Base-by-base conservation (phyloP, 2,888 invertebrate genomes). In the Pteria penguin region DNA sequence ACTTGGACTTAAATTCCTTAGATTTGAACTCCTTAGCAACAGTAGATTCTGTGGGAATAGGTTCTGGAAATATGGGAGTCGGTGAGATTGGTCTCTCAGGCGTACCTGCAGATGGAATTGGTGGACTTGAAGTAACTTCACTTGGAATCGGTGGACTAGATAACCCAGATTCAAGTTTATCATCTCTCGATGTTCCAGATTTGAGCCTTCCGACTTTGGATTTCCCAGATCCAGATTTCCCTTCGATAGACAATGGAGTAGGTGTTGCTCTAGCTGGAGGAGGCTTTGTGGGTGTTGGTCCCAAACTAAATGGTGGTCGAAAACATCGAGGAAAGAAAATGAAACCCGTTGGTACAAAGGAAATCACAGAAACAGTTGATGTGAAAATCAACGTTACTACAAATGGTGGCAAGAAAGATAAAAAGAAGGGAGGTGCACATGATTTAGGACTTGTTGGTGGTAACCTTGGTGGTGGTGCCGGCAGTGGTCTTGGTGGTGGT, bases 351-450 rank as follows among this genome's bases (percentile, higher is more conserved):
- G 60, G 60, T 4, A 27, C 18, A 4, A n/a, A 27, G 18, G 60
- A 60, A 60, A 27, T 60, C 18, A 71, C 71, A 5, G 71, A 71
- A 62, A 71, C 71, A 29, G 71, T 71, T 24, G 61, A 71, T 45
- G 71, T 71, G 2, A 61, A 61, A 54, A 71, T 71, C 5, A 58
- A 71, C 62, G 71, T 71, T 0, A 60, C 60, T 11, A 27, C 60
- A 60, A 27, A 60, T 0, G 60, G 27, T 18, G 18, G 32, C 22
- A 29, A 14, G 55, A 58, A 22, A 57, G 52, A 61, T 2, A 26
- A 33, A 4, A n/a, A 29, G 4, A 11, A 22, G 14, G 36, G 57
- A 22, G 70, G 45, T n/a, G 27, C 26, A 36, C 22, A 27, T 22
- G 70, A n/a, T n/a, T 11, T 52, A 29, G 61, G 31, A 62, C 29